Evolutionary conservation across 2,888 invertebrate species (phyloP).

Genomic region (Drosophila rellima): DNA sequence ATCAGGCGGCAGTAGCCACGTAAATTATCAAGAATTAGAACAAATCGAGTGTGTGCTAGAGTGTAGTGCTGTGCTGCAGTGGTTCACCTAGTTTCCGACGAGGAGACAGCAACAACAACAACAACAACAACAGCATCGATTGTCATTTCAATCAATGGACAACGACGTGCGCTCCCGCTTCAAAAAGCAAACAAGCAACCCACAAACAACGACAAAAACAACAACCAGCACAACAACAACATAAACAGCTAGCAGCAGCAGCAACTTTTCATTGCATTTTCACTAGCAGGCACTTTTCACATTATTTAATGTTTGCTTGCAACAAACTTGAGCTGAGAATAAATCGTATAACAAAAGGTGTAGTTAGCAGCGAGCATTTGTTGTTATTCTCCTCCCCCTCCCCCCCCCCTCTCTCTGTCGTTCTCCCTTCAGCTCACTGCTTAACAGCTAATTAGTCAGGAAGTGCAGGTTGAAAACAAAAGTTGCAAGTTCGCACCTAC

Average conservation of each 20-base stretch:
- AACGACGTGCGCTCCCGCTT: conserved; percentile 48
- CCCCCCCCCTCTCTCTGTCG: background rate
- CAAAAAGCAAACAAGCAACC: conserved; percentile 51
- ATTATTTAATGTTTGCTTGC: conserved; percentile 72
- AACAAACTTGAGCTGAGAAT: conserved; percentile 48
- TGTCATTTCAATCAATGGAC: conserved; percentile 77
- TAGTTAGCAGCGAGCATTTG: conserved; percentile 3
- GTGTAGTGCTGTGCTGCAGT: conserved; percentile 47
- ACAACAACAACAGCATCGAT: conserved; percentile 53
- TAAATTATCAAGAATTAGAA: conserved; percentile 78
- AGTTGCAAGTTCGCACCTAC: conserved; percentile 62
- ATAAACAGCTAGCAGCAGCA: conserved; percentile 18
- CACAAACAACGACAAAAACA: conserved; percentile 47
- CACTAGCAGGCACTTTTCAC: conserved; percentile 75
- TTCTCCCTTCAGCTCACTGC: background rate
- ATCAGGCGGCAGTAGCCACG: conserved; percentile 47
- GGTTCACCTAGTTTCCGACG: conserved; percentile 75
- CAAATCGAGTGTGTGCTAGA: conserved; percentile 39
- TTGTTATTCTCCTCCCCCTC: background rate
- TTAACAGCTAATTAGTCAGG: conserved; percentile 62
- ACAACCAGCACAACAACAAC: conserved; percentile 18
- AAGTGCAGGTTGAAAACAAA: conserved; percentile 65
- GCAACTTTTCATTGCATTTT: conserved; percentile 77
- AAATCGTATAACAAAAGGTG: conserved; percentile 41
- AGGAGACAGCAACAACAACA: conserved; percentile 31